phyloP scores from a whole-genome alignment of 2,113 vertebrate genomes.

The Clinocottus analis region DNA sequence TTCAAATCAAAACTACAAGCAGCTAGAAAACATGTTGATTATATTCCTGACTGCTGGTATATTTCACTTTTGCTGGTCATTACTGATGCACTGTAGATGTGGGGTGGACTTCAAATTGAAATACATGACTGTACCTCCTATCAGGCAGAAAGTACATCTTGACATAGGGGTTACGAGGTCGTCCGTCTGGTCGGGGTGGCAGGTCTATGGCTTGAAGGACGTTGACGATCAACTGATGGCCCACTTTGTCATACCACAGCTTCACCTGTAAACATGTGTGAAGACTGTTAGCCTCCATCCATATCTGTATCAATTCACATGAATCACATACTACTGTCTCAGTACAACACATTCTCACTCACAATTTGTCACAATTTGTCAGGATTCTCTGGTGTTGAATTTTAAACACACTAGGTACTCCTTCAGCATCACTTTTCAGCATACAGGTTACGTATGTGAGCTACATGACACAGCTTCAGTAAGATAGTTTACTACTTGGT shows the following conservation, averaged over 20 bases:
- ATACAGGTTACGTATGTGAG: too few relatives aligned
- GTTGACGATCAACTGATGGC: conserved; percentile 97
- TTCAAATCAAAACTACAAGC: not conserved
- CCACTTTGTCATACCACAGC: conserved; percentile 98
- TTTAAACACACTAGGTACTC: too few relatives aligned
- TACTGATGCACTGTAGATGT: not conserved
- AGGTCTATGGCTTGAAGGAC: conserved; percentile 98
- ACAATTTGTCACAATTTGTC: not conserved
- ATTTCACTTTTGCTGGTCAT: not conserved
- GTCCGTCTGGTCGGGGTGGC: conserved; percentile 90
- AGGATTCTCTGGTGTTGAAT: too few relatives aligned
- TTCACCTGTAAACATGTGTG: conserved; percentile 87
- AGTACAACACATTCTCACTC: not conserved
- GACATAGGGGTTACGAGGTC: conserved; percentile 96
- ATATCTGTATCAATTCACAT: not conserved
- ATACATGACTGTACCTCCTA: conserved; percentile 69
- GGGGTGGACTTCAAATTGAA: not conserved
- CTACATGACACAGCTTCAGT: too few relatives aligned
- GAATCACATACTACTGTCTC: not conserved
- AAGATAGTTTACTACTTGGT: too few relatives aligned
- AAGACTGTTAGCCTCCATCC: not conserved
- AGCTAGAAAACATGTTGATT: not conserved
- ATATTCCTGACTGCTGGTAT: not conserved
- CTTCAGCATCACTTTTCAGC: too few relatives aligned
- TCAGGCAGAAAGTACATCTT: conserved; percentile 99